Evolutionary conservation across 2,888 invertebrate genomes (phyloP), one percentile per base, ranked within the genome.

Genomic region (Ametastegia equiseti): DNA sequence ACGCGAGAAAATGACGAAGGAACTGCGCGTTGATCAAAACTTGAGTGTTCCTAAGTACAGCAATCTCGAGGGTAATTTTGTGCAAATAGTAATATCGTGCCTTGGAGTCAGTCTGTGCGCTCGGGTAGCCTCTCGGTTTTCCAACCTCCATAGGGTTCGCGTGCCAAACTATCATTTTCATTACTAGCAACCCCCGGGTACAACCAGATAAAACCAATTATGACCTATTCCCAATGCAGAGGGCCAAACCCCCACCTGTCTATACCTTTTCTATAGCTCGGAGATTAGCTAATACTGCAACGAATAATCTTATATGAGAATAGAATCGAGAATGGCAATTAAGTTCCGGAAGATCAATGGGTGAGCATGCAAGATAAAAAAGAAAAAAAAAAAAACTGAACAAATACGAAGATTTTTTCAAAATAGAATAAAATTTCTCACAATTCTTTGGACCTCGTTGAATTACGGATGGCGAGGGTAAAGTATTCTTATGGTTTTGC

Each of bases 51-150:
- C 82, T 87, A 89, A 89, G 88, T 88, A 86, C 85, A 83, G 89
- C 88, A 89, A 89, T 89, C 88, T 88, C 63, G 83, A 85, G 83
- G 86, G 87, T 90, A 90, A 90, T 90, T 90, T 90, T 90, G 90
- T 89, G 89, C 90, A 90, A 90, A 90, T 90, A 90, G 88, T 90
- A 90, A 90, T 90, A 88, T 88, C 90, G 89, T 88, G 89, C 71
- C 75, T n/a, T n/a, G 54, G 27, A 54, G 75, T 75, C 54, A 54
- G 75, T 75, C 80, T 80, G 50, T 69, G 81, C 81, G 79, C 71
- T 13, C 11, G 73, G 54, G 5, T 36, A 54, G 54, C 50, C 36
- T 54, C 75, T n/a, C 33, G 33, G 19, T 54, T 36, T 33, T 11
- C 36, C 7, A 15, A 54, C 19, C 54, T 54, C n/a, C 39, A 42